Evolutionary conservation across 1,140 invertebrate species (phyloP).

Genomic region (Sesamia nonagrioides): DNA sequence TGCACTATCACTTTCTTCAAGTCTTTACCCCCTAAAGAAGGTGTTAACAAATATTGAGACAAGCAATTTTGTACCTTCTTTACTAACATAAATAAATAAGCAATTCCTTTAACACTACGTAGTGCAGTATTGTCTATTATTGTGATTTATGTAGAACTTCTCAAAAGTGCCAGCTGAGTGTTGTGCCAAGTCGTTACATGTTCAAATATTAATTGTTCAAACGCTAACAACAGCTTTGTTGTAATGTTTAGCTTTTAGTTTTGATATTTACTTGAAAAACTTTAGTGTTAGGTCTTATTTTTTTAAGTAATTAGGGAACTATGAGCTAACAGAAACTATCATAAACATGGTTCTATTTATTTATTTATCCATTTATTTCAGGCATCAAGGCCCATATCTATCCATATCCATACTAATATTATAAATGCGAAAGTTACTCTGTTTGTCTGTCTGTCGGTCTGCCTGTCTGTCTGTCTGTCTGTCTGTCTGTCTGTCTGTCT

Average conservation of each 20-base stretch:
- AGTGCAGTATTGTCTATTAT: background rate
- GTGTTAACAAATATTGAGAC: too few species aligned
- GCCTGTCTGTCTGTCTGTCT: too few species aligned
- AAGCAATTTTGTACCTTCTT: too few species aligned
- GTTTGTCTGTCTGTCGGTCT: too few species aligned
- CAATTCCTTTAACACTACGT: background rate
- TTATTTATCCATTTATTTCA: too few species aligned
- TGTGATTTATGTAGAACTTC: slow-evolving; percentile 33
- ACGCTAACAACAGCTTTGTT: background rate
- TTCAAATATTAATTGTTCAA: slow-evolving; percentile 40
- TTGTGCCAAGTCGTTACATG: slow-evolving; percentile 25
- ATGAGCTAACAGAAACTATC: background rate
- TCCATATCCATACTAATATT: too few species aligned
- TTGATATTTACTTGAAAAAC: slow-evolving; percentile 22
- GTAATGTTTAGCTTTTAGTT: background rate
- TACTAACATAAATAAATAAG: background rate
- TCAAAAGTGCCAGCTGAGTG: slow-evolving; percentile 31
- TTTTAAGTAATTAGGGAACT: background rate
- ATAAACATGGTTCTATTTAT: background rate
- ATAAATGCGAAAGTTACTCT: too few species aligned
- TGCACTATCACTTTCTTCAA: too few species aligned
- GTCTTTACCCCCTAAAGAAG: too few species aligned
- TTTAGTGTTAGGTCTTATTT: slow-evolving; percentile 5
- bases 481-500: too few species aligned
- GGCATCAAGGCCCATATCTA: too few species aligned